These are phyloP conservation scores for Raphicerus campestris DNA, from an alignment of 2,113 vertebrate genomes.

Conservation along the genomic window DNA sequence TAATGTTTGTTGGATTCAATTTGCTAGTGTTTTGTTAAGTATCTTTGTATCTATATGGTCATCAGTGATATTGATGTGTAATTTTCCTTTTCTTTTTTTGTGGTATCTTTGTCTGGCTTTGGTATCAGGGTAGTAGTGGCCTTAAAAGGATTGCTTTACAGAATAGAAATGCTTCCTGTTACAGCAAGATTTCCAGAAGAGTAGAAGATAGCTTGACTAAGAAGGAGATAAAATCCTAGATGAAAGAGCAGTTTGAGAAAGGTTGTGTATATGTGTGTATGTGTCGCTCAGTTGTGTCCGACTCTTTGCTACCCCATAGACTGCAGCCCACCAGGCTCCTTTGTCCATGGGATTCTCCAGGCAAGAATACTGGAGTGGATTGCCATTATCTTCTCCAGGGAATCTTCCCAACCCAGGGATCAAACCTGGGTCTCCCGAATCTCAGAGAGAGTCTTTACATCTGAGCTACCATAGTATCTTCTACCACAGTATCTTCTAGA, in stretches of 20 bases:
- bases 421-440: neutral
- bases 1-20: fast-evolving
- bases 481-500: neutral
- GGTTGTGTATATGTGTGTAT: neutral
- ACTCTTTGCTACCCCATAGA: neutral
- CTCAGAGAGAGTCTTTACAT: neutral
- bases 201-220: neutral
- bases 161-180: neutral
- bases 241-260: neutral
- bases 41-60: neutral
- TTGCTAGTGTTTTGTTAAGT: neutral
- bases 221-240: neutral
- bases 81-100: neutral
- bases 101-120: neutral
- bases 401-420: neutral
- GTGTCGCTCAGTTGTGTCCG: fast-evolving
- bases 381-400: neutral
- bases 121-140: neutral
- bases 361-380: neutral
- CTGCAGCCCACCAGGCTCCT: neutral
- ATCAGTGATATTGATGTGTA: neutral
- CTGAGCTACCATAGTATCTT: neutral
- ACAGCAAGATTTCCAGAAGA: neutral
- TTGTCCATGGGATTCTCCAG: neutral
- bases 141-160: neutral